Evolutionary conservation across 1,140 invertebrate genomes (phyloP).

Genomic region (Musca domestica): DNA sequence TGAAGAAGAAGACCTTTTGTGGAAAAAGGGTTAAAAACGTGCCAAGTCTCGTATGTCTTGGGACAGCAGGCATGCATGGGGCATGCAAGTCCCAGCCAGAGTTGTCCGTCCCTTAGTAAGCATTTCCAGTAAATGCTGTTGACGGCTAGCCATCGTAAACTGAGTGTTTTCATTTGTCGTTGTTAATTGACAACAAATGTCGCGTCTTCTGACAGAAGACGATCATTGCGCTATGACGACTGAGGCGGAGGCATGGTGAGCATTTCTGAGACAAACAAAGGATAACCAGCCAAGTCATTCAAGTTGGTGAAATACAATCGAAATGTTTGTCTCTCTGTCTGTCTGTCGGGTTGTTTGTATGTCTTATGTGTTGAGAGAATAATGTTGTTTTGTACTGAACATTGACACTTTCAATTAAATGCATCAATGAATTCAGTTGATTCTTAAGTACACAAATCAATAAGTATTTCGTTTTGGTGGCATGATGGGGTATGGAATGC

Average conservation of each 20-base stretch:
- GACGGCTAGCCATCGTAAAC: not conserved
- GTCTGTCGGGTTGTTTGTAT: not conserved
- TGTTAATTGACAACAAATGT: conserved; percentile 22
- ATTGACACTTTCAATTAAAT: too few relatives aligned
- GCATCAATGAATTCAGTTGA: too few relatives aligned
- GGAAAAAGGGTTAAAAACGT: conserved; percentile 15
- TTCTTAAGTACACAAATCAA: too few relatives aligned
- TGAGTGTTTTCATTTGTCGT: conserved; percentile 18
- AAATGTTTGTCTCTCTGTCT: not conserved
- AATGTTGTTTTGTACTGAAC: not conserved
- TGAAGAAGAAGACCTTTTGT: not conserved
- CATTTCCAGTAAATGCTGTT: not conserved
- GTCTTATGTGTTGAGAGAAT: not conserved
- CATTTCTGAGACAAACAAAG: not conserved
- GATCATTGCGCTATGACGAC: not conserved
- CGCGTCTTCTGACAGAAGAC: conserved; percentile 15
- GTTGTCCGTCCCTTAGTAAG: not conserved
- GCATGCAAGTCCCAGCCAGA: not conserved
- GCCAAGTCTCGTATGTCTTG: not conserved
- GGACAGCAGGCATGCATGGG: too few relatives aligned
- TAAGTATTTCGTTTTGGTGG: too few relatives aligned
- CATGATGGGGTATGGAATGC: too few relatives aligned
- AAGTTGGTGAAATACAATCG: not conserved
- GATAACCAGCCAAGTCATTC: not conserved
- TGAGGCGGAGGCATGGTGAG: not conserved